Evolutionary conservation across 2,888 invertebrate genomes (phyloP).

Genomic region (Peribatodes rhomboidaria): DNA sequence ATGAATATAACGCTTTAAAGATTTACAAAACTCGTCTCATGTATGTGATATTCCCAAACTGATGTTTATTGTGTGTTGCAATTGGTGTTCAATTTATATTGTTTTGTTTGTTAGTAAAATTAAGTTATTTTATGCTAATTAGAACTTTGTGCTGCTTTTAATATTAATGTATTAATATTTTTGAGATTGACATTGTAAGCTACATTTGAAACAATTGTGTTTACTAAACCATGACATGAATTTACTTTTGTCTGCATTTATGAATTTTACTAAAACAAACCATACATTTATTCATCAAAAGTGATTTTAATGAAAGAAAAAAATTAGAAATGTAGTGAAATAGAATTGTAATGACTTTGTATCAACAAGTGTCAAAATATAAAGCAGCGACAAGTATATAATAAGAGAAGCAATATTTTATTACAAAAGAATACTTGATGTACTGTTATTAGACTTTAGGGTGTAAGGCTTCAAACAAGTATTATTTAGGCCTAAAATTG

Average conservation of each 20-base stretch:
- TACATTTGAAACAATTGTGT: background rate
- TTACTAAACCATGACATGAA: slow-evolving; percentile 24
- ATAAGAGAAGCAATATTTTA: slow-evolving; percentile 63
- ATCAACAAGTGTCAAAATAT: slow-evolving; percentile 7
- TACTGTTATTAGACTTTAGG: slow-evolving; percentile 29
- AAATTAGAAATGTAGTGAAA: background rate
- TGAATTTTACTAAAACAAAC: slow-evolving; percentile 1
- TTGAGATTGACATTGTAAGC: background rate
- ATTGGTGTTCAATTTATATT: slow-evolving; percentile 25
- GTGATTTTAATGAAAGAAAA: background rate
- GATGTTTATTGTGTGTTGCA: slow-evolving; percentile 32
- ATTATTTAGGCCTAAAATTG: slow-evolving; percentile 51
- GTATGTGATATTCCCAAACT: slow-evolving; percentile 49
- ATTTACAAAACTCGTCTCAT: slow-evolving; percentile 34
- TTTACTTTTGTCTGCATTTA: slow-evolving; percentile 23
- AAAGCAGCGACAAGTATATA: slow-evolving; percentile 52
- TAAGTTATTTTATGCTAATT: slow-evolving; percentile 7
- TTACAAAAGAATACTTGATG: slow-evolving; percentile 48
- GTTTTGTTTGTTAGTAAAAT: slow-evolving; percentile 34
- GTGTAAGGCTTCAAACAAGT: slow-evolving; percentile 42
- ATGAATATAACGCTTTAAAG: slow-evolving; percentile 40
- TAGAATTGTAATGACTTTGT: background rate
- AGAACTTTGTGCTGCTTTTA: slow-evolving; percentile 14
- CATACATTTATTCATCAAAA: slow-evolving; percentile 2
- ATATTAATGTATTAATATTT: background rate